Evolutionary conservation across 2,888 invertebrate species (phyloP).

Genomic region (Pocota personata): DNA sequence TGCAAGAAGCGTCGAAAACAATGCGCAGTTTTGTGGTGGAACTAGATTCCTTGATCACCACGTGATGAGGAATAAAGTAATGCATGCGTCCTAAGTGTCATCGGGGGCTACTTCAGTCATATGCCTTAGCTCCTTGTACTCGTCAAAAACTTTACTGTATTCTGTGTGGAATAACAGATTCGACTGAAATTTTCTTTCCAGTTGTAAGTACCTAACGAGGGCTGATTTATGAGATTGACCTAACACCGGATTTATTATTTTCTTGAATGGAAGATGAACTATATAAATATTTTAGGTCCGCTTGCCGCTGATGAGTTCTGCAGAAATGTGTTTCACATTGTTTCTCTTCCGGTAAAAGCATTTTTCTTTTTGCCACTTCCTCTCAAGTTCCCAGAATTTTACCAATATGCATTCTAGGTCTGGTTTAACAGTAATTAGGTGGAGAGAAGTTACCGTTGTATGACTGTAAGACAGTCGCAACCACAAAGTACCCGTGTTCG

Average conservation of each 20-base stretch:
- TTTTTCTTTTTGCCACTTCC: background rate
- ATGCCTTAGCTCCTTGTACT: slow-evolving; percentile 3
- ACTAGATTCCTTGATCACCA: slow-evolving; percentile 35
- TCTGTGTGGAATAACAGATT: slow-evolving; percentile 4
- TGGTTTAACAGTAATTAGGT: background rate
- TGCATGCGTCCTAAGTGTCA: background rate
- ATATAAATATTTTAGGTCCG: background rate
- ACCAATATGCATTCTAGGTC: background rate
- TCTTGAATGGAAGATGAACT: slow-evolving; percentile 15
- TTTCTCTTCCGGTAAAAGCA: background rate
- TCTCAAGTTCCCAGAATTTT: slow-evolving; percentile 22
- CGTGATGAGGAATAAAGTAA: slow-evolving; percentile 49
- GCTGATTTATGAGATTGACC: background rate
- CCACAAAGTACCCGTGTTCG: background rate
- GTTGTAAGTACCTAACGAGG: background rate
- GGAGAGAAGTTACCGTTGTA: background rate
- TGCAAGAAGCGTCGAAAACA: slow-evolving; percentile 38
- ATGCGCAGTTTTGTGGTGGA: slow-evolving; percentile 33
- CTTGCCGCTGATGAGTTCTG: slow-evolving; percentile 8
- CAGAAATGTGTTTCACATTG: slow-evolving; percentile 18
- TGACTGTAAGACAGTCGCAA: background rate
- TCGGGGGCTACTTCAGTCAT: slow-evolving; percentile 16
- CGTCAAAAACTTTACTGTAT: background rate
- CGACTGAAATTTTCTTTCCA: slow-evolving; percentile 11
- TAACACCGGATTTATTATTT: background rate